Conservation (phyloP, 2,797 vertebrate genomes). For the Scarus forsteni region DNA sequence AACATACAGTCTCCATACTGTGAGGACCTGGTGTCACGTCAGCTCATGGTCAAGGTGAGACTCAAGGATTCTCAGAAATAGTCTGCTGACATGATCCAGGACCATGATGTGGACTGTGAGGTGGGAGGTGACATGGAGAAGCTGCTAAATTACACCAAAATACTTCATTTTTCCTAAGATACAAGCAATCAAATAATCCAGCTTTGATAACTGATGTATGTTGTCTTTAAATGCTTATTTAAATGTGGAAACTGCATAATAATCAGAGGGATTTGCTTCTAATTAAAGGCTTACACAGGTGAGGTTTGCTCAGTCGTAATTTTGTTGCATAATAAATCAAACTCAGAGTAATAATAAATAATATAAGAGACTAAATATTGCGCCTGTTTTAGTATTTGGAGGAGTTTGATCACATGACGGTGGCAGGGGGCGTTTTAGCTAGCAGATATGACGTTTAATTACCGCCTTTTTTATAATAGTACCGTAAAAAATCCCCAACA, state of each 20-base stretch:
- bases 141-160: neutral
- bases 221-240: neutral
- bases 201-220: neutral
- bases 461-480: neutral
- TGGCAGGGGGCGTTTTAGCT: constrained; percentile 55
- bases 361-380: neutral
- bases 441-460: constrained; percentile 23
- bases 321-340: neutral
- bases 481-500: neutral
- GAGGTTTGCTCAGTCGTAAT: neutral
- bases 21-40: constrained; percentile 2
- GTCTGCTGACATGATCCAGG: constrained; percentile 1
- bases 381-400: constrained; percentile 3
- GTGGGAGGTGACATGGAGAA: neutral
- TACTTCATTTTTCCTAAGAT: neutral
- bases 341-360: too few relatives aligned
- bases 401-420: constrained; percentile 33
- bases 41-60: constrained; percentile 55
- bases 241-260: neutral
- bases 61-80: constrained; percentile 2
- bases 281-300: neutral
- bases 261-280: neutral
- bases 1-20: neutral
- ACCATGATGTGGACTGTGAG: neutral
- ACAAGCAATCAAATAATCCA: neutral